These are phyloP conservation scores for Sebastes vulpes DNA, from an alignment of 2,797 vertebrate genomes.

Conservation along the genomic window DNA sequence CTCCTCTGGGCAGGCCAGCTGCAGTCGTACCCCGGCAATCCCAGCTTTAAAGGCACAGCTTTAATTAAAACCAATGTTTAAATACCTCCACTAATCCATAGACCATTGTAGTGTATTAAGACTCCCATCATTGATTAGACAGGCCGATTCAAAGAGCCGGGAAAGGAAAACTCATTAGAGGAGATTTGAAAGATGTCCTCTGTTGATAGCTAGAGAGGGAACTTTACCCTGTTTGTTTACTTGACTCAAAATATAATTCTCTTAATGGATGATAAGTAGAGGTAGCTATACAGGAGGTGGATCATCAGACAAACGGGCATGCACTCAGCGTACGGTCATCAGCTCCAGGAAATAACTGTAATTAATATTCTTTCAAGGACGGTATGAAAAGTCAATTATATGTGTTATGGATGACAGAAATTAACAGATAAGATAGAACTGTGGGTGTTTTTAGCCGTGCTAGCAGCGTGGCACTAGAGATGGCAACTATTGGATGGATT, in stretches of 20 bases:
- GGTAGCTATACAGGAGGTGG: not conserved
- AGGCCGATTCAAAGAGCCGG: constrained; percentile 63
- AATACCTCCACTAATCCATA: constrained; percentile 83
- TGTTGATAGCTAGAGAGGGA: constrained; percentile 24
- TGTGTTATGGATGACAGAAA: not conserved
- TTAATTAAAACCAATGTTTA: constrained; percentile 84
- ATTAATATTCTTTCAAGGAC: constrained; percentile 13
- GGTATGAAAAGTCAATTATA: not conserved
- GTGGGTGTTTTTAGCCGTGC: not conserved
- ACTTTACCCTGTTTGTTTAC: constrained; percentile 51
- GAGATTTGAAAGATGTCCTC: constrained; percentile 65
- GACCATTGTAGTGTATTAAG: constrained; percentile 73
- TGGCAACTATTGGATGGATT: not conserved
- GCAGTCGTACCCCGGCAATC: constrained; percentile 23
- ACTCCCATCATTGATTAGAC: constrained; percentile 75
- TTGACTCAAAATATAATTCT: constrained; percentile 43
- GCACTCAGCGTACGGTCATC: not conserved
- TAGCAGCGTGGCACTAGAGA: too few species aligned
- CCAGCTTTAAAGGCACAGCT: constrained; percentile 44
- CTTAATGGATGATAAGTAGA: constrained; percentile 36
- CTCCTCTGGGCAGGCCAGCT: constrained; percentile 3
- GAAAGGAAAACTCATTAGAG: constrained; percentile 74
- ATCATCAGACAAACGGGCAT: not conserved
- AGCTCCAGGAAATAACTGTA: not conserved
- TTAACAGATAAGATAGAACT: not conserved